These are phyloP conservation scores for Emydocephalus ijimae DNA, from an alignment of 2,113 vertebrate genomes.

Conservation along the genomic window DNA sequence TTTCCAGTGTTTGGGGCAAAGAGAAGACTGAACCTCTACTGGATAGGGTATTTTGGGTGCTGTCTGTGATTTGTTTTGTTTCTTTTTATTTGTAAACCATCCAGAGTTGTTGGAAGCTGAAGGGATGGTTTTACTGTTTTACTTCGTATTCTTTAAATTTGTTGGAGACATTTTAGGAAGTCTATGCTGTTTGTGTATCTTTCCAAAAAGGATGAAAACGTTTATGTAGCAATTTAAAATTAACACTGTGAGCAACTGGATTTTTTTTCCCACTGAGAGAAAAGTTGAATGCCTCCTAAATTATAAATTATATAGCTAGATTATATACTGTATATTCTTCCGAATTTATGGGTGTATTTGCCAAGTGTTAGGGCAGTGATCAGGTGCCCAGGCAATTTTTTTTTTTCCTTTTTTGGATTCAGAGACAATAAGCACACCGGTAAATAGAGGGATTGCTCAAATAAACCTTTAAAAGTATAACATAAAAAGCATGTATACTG, in stretches of 20 bases:
- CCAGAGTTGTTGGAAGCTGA: not conserved
- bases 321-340: not conserved
- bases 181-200: not conserved
- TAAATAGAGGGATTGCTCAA: not conserved
- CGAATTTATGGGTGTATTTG: not conserved
- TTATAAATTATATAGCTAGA: not conserved
- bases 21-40: not conserved
- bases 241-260: not conserved
- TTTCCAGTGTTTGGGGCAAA: not conserved
- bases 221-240: not conserved
- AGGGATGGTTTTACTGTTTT: not conserved
- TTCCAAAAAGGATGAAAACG: not conserved
- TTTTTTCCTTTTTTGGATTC: not conserved
- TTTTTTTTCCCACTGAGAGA: not conserved
- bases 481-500: not conserved
- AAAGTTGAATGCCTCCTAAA: not conserved
- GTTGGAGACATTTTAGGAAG: not conserved
- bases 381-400: not conserved
- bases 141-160: not conserved
- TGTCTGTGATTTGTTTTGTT: not conserved
- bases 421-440: not conserved
- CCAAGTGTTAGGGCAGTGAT: not conserved
- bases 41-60: not conserved
- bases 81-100: not conserved
- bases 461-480: not conserved